Evolutionary conservation across 37 sponge, comb jelly and placozoan genomes (phyloP).

Genomic region (Eunapius fragilis): DNA sequence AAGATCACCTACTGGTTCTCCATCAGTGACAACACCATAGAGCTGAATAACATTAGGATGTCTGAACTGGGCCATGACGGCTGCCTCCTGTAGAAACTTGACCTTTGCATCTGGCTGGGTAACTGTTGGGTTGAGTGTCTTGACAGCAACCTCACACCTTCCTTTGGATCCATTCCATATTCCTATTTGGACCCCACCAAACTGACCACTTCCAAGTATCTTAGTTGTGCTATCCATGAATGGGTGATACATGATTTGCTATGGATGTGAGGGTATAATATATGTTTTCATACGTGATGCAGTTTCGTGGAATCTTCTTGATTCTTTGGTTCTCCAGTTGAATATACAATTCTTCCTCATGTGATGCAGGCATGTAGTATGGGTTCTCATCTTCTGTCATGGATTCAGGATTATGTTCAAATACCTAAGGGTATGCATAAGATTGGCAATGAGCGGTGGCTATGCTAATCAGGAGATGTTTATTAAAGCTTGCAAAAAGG

Average conservation of each 20-base stretch:
- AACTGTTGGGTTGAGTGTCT: constrained; percentile 1
- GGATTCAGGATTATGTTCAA: too few species aligned
- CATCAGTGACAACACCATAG: constrained; percentile 43
- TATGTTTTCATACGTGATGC: background rate
- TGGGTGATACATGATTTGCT: too few species aligned
- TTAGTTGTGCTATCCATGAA: background rate
- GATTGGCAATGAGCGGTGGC: too few species aligned
- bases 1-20: constrained; percentile 31
- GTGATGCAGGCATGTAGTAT: background rate
- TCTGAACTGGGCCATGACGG: constrained; percentile 52
- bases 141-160: constrained; percentile 40
- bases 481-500: too few species aligned
- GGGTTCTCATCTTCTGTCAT: background rate
- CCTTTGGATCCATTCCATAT: constrained; percentile 19
- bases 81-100: constrained; percentile 61
- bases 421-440: too few species aligned
- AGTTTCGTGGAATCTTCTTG: background rate
- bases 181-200: too few species aligned
- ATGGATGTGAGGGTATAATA: too few species aligned
- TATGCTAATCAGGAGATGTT: too few species aligned
- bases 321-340: background rate
- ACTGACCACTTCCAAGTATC: constrained; percentile 22
- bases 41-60: constrained; percentile 43
- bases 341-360: background rate
- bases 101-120: constrained; percentile 19